Percentiles rank a stretch among this genome's conserved stretches.
Conservation (phyloP, 2,888 invertebrate genomes). For the Branchellion lobata region DNA sequence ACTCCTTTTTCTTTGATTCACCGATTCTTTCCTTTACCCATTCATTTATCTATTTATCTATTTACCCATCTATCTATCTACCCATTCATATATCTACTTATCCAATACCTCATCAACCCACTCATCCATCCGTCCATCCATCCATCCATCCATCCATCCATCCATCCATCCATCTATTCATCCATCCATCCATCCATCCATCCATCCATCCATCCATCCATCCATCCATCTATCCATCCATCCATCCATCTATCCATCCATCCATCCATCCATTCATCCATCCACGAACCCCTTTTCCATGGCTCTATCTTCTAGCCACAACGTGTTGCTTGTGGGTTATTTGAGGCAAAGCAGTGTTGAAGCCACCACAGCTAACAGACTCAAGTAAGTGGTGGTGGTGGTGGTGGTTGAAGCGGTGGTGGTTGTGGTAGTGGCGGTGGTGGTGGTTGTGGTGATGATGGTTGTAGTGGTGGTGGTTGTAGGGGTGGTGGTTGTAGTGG, state of each 20-base stretch:
- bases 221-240: not conserved
- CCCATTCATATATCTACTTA: not conserved
- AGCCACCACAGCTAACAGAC: not conserved
- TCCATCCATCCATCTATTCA: conserved; percentile 16
- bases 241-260: not conserved
- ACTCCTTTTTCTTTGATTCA: not conserved
- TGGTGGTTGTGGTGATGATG: not conserved
- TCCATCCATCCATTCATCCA: not conserved
- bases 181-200: conserved; percentile 11
- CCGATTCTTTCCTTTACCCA: not conserved
- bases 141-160: conserved; percentile 21
- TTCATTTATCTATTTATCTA: not conserved
- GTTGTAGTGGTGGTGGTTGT: not conserved
- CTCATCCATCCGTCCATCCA: conserved; percentile 18
- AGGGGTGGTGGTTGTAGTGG: not conserved
- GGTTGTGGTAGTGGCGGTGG: not conserved
- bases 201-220: not conserved
- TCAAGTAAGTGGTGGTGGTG: conserved; percentile 8
- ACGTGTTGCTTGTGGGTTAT: not conserved
- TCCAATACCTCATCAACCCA: not conserved
- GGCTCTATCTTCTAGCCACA: not conserved
- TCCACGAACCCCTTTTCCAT: not conserved
- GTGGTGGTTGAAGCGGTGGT: conserved; percentile 1
- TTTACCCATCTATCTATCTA: not conserved
- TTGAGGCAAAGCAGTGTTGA: not conserved